Evolutionary conservation across 1,140 invertebrate genomes (phyloP), one percentile per base, ranked within the genome.

Genomic region (Drosophila ogumai): DNA sequence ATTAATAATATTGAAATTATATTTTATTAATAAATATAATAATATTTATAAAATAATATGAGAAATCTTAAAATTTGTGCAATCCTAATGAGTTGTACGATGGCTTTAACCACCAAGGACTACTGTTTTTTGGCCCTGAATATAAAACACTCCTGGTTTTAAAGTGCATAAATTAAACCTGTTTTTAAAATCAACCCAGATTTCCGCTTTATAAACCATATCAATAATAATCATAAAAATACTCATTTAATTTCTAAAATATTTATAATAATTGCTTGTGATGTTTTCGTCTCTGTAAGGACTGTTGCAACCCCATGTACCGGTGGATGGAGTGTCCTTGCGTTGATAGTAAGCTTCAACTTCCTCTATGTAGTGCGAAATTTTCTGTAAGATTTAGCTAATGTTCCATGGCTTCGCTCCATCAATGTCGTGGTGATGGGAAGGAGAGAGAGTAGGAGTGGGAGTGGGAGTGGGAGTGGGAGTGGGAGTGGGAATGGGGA

Each of bases 381-480:
- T 82, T 69, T 71, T 80, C 64, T 72, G 61, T 74, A 80, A 64
- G 78, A 85, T 84, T 84, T 85, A 75, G 81, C 81, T 85, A 85
- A 80, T 85, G 81, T 84, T 76, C 79, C 66, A 61, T 47, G 77
- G 81, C 64, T 64, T 75, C 81, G 71, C 82, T 84, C 75, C 80
- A 82, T 82, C 80, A 82, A 82, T 82, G 80, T 82, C 80, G 67
- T 58, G 61, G 13, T 32, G 19, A 43, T 32, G 56, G 36, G 54
- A 12, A 34, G 43, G 22, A 19, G 13, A 3, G 19, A 6, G 12
- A 6, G 12, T 6, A 19, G 8, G n/a, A 9, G 7, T n/a, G 64
- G 25, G 55, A 13, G 44, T 25, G 34, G 22, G 25, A 1, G 0
- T n/a, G 9, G 32, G 58, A 9, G 7, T n/a, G 64, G 32, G 55